Evolutionary conservation across 2,797 vertebrate species (phyloP), one percentile per base, ranked within the genome.

Genomic region (Sarcophilus harrisii): DNA sequence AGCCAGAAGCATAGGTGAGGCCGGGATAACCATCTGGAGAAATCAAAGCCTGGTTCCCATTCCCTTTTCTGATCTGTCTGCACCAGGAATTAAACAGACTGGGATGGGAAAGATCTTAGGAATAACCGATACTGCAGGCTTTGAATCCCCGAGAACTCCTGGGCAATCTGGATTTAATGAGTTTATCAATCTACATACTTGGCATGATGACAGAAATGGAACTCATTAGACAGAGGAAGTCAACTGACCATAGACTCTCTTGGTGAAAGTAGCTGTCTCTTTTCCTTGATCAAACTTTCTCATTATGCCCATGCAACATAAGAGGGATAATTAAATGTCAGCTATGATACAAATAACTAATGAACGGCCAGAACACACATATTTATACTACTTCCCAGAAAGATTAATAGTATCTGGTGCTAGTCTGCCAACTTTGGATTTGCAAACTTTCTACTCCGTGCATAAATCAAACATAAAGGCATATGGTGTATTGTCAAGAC

Each of bases 241-340:
- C 94, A 95, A 98, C 94, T 96, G 95, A 96, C 94, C 96, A 96
- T 96, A 98, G 96, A 97, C 95, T 97, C 97, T 95, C 96, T 98
- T 96, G 98, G 97, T 97, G 97, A 97, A 97, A 95, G 45, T 91
- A 91, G 62, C 28, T 92, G 93, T 96, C 95, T 97, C 98, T 95
- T 98, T 92, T 98, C 97, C 97, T 97, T 98, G 98, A 98, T 98
- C 98, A 98, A 96, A 98, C 93, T 91, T 95, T 96, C 97, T 97
- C 98, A 97, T 98, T 98, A 97, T 54, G 97, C 97, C 97, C 96
- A 97, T 95, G 30, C 98, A 97, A 96, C 81, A 97, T 94, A 98
- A 97, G 95, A 96, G 94, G 96, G 96, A 97, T 98, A 98, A 99
- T 98, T 98, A 99, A 99, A 98, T 96, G 96, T 96, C 97, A 99